A percentile compares a stretch with the other conserved stretches of the same genome.
Conservation (phyloP, 2,113 vertebrate genomes). For the Misgurnus mizolepis region DNA sequence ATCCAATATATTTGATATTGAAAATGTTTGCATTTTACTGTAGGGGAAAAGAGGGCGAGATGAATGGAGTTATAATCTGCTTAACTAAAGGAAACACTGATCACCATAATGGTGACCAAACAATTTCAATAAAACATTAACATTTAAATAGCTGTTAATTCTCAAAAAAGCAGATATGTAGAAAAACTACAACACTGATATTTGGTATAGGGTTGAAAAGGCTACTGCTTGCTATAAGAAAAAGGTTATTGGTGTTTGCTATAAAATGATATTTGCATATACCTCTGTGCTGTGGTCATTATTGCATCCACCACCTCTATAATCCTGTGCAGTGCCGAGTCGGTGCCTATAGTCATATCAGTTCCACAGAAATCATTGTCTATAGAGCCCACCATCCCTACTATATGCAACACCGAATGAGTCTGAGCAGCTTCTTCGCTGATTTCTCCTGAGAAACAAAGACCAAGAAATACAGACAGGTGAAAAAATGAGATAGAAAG, state of each 20-base stretch:
- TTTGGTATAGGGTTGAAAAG: no score
- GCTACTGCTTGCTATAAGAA: no score
- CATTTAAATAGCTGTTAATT: no score
- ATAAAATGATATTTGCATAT: not conserved
- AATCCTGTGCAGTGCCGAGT: slow-evolving; percentile 85
- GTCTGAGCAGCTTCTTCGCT: slow-evolving; percentile 66
- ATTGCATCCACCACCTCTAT: slow-evolving; percentile 88
- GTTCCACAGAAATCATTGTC: slow-evolving; percentile 90
- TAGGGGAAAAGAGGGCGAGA: no score
- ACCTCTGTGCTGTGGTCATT: slow-evolving; percentile 88
- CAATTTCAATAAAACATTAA: no score
- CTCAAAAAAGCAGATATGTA: no score
- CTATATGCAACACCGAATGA: slow-evolving; percentile 78
- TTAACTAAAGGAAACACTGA: no score
- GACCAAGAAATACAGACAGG: not conserved
- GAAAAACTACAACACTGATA: no score
- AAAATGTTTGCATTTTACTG: not conserved
- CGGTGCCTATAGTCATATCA: slow-evolving; percentile 88
- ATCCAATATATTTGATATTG: not conserved
- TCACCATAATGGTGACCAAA: no score
- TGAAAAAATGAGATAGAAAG: not conserved
- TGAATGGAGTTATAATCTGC: no score
- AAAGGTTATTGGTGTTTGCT: not conserved
- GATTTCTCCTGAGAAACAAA: slow-evolving; percentile 72
- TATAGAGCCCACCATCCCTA: slow-evolving; percentile 88